Base-by-base conservation (phyloP, 2,113 vertebrate species). In the Gavia stellata region DNA sequence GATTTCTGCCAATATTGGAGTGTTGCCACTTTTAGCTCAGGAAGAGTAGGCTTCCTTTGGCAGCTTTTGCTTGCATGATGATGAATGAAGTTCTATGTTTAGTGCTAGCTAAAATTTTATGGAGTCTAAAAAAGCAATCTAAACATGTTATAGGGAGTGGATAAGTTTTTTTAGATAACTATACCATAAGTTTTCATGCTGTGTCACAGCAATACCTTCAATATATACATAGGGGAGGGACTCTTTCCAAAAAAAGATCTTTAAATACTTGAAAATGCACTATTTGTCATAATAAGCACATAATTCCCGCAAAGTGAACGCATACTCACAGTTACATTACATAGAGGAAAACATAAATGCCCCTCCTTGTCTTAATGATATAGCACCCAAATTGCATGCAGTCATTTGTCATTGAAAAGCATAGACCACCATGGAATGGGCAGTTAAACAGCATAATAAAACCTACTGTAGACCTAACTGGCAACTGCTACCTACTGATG, bases 41-140 rank as follows among this genome's bases (percentile, higher is more conserved):
- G 98, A 99, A 99, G 98, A 98, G 98, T 96, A 96, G 98, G 98
- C 98, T 99, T 99, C 98, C 98, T 97, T 98, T 98, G 97, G 98
- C 98, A 98, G 97, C 87, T 96, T 97, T 97, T 97, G 95, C 97
- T 98, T 97, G 96, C 38, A 33, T 85, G 96, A 98, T 99, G 98
- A 99, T 99, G 99, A 99, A 99, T 99, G 98, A 98, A 98, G 98
- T 98, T 98, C 99, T 99, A 98, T 99, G 98, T 99, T 98, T 98
- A 98, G 98, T 98, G 98, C 98, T 90, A 98, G 97, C 97, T 95
- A 97, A 98, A 98, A 97, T 94, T 98, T 99, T 98, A 99, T 98
- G 98, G 98, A 98, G 98, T 98, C 97, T 98, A 98, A 98, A 98
- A 98, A 98, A 98, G 97, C 97, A 98, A 98, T 96, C 97, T 98